A percentile compares a stretch with the other conserved stretches of the same genome.
These are phyloP conservation scores for Enteromius fasciolatus DNA, from an alignment of 2,797 vertebrate genomes.

Conservation along the genomic window DNA sequence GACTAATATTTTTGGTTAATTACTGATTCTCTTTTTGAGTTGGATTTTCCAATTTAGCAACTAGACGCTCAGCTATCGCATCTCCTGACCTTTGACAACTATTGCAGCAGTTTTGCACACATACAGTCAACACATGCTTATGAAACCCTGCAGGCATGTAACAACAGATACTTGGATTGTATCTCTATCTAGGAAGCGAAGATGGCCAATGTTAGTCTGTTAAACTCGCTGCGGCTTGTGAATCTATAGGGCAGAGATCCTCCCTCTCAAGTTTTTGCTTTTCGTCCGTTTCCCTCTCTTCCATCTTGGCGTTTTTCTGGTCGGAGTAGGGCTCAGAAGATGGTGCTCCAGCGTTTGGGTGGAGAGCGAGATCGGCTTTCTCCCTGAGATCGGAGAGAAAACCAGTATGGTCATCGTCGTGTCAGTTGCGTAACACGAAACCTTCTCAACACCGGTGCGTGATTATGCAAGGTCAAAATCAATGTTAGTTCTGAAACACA, in stretches of 20 bases:
- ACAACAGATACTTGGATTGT: constrained; percentile 57
- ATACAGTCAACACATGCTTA: constrained; percentile 14
- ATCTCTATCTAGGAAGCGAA: constrained; percentile 61
- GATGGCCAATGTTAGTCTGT: constrained; percentile 74
- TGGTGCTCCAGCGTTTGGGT: constrained; percentile 85
- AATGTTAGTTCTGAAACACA: constrained; percentile 2
- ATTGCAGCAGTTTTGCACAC: constrained; percentile 27
- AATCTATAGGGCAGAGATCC: constrained; percentile 65
- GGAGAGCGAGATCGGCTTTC: constrained; percentile 80
- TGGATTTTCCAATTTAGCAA: background rate
- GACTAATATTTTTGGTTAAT: background rate
- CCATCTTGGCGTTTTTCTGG: constrained; percentile 58
- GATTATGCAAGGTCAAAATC: constrained; percentile 13
- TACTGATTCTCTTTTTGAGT: background rate
- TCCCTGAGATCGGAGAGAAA: constrained; percentile 63
- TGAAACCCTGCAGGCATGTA: constrained; percentile 27
- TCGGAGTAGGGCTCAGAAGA: constrained; percentile 75
- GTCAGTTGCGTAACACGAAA: background rate
- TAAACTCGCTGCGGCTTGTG: constrained; percentile 71
- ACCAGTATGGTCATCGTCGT: background rate
- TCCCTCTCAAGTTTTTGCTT: constrained; percentile 57
- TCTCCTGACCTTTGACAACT: constrained; percentile 15
- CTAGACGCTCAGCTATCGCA: background rate
- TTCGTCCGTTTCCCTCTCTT: constrained; percentile 54
- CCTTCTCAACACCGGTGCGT: background rate